Evolutionary conservation across 2,113 vertebrate genomes (phyloP), one percentile per base, ranked within the genome.

Genomic region (Bufo gargarizans): DNA sequence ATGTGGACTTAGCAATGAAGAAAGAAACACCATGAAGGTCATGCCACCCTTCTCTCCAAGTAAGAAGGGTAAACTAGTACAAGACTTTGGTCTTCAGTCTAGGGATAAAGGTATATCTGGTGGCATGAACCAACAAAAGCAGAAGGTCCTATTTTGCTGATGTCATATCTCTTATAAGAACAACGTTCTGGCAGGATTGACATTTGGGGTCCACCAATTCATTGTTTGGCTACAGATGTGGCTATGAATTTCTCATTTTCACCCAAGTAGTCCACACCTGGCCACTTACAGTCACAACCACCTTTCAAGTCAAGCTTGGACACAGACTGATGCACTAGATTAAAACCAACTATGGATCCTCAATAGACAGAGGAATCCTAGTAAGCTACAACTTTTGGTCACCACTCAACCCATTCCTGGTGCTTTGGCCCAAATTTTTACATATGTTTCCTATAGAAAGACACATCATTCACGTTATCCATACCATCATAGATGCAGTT

Each of bases 401-500:
- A 45, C 17, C 2, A 45, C 12, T 72, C 43, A 3, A 12, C 67
- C 67, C 10, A 4, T 69, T 3, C 67, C 13, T 13, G 14, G 9
- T 22, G 33, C 11, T 72, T 74, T 74, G 14, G 3, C 45, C 43
- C 71, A 47, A 74, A 74, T 49, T 49, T 72, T 74, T 71, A 69
- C 22, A 7, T 71, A 13, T 71, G 3, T 5, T 14, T 22, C 19
- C n/a, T 22, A 22, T 13, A 33, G 12, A 33, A 5, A 33, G 1
- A 71, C 22, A 45, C 17, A 49, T 76, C 72, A 19, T 50, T 47
- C 8, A 49, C 16, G 9, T 49, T 33, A 3, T 43, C 49, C 82
- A 77, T 71, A 93, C 93, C 93, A 93, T 94, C 84, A 95, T 89
- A 17, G 91, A 87, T 0, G 33, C 83, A 0, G 4, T 91, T 89